These are phyloP conservation scores for Arctopsyche grandis DNA, from an alignment of 1,140 invertebrate species.

Conservation along the genomic window DNA sequence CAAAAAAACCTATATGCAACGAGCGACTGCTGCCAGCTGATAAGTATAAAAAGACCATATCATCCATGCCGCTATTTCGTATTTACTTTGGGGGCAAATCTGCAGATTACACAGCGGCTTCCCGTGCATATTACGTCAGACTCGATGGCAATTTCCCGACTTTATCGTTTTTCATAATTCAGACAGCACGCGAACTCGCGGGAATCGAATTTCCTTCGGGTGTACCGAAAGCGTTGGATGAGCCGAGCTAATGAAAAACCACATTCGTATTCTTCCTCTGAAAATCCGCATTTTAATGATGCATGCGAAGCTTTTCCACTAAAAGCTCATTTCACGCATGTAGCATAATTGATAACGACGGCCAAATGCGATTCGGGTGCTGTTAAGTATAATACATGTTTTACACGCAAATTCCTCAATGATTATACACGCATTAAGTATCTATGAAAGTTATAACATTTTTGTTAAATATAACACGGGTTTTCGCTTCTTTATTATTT, in stretches of 20 bases:
- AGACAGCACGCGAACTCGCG: neutral
- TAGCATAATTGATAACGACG: neutral
- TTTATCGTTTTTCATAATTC: neutral
- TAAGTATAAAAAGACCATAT: no score
- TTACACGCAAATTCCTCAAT: no score
- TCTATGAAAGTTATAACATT: no score
- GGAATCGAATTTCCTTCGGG: slow-evolving; percentile 18
- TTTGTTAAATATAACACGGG: no score
- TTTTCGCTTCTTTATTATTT: no score
- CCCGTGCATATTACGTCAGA: neutral
- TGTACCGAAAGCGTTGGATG: neutral
- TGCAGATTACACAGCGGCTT: neutral
- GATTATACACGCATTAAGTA: neutral
- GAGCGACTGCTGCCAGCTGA: no score
- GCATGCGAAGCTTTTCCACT: neutral
- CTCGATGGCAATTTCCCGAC: neutral
- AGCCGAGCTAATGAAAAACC: slow-evolving; percentile 14
- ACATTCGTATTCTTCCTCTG: neutral
- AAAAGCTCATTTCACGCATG: neutral
- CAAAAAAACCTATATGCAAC: no score
- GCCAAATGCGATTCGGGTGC: no score
- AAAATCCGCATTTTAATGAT: neutral
- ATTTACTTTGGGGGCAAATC: neutral
- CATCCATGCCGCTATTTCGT: neutral
- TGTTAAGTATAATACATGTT: no score